These are phyloP conservation scores for Gallinago undulata DNA, from an alignment of 2,113 vertebrate species.

Conservation along the genomic window DNA sequence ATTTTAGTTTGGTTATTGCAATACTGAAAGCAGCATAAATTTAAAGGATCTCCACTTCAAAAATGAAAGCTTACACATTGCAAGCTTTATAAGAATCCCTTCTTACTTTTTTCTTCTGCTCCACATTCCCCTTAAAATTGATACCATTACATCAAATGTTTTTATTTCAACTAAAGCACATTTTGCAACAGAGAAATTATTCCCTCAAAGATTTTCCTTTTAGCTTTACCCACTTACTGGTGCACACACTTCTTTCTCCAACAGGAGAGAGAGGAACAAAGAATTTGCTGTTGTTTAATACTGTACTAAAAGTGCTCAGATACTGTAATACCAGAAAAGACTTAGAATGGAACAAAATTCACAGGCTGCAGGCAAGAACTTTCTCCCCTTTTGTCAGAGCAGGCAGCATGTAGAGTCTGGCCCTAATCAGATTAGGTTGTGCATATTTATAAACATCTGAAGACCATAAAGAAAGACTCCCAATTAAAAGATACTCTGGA, in stretches of 20 bases:
- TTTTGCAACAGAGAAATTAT: not conserved
- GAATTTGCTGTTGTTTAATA: not conserved
- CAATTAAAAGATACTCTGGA: constrained; percentile 59
- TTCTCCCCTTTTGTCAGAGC: constrained; percentile 28
- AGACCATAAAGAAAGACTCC: constrained; percentile 53
- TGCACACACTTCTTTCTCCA: not conserved
- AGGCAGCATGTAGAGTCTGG: constrained; percentile 51
- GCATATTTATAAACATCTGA: constrained; percentile 62
- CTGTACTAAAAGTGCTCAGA: not conserved
- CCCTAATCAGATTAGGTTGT: constrained; percentile 57
- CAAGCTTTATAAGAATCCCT: not conserved
- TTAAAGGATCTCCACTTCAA: constrained; percentile 34
- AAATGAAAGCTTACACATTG: not conserved
- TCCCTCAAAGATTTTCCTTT: not conserved
- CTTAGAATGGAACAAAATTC: not conserved
- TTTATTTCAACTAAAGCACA: not conserved
- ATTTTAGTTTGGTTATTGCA: constrained; percentile 23
- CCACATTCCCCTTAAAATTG: not conserved
- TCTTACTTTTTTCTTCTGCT: not conserved
- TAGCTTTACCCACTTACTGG: not conserved
- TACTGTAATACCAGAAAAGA: constrained; percentile 2
- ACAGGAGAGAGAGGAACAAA: not conserved
- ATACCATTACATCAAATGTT: not conserved
- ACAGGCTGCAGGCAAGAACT: constrained; percentile 40
- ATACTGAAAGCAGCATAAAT: constrained; percentile 31